Percentiles rank a stretch among this genome's conserved stretches.
Conservation (phyloP, 2,797 vertebrate genomes). For the Alauda arvensis region DNA sequence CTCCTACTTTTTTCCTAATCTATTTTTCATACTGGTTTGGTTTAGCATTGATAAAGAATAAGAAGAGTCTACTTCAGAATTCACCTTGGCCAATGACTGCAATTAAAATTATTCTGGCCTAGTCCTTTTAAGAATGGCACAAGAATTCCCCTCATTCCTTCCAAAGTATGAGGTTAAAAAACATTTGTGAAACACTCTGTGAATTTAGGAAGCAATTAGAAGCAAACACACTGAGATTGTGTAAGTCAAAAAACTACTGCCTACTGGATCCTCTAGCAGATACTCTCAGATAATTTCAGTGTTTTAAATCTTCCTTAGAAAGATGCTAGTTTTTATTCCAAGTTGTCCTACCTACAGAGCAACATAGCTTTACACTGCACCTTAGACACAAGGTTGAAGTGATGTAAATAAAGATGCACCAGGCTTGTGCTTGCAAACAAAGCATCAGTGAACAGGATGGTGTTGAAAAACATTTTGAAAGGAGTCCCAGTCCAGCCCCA, state of each 20-base stretch:
- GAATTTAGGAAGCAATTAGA: background rate
- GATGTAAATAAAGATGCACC: background rate
- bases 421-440: background rate
- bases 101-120: background rate
- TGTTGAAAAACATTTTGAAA: background rate
- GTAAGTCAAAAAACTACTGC: background rate
- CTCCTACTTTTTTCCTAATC: background rate
- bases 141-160: background rate
- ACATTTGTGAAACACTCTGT: background rate
- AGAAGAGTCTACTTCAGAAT: background rate
- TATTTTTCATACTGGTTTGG: background rate
- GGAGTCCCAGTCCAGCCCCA: background rate
- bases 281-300: background rate
- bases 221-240: background rate
- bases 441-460: background rate
- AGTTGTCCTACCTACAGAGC: background rate
- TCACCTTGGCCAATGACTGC: background rate
- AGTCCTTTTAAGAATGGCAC: background rate
- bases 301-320: background rate
- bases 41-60: background rate
- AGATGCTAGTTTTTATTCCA: background rate
- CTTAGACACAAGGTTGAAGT: background rate
- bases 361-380: background rate
- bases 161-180: background rate
- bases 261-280: background rate